These are phyloP conservation scores for Spheniscus humboldti DNA, from an alignment of 2,797 vertebrate genomes.

Conservation along the genomic window DNA sequence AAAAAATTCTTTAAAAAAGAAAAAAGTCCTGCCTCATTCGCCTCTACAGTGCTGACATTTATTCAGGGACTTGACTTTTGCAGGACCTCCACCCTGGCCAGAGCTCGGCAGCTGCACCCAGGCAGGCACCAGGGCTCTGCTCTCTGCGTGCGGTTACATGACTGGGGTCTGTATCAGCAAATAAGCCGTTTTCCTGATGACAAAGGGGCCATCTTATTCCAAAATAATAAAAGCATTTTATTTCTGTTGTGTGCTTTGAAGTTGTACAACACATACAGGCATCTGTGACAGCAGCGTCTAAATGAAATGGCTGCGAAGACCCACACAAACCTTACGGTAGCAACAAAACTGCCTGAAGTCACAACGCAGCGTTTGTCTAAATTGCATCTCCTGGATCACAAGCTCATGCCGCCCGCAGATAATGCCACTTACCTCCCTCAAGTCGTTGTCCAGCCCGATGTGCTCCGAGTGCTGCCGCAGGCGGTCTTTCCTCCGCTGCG, in stretches of 20 bases:
- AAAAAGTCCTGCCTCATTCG: neutral
- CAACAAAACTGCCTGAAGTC: neutral
- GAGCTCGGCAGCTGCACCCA: neutral
- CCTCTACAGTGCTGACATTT: neutral
- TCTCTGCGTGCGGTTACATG: fast-evolving
- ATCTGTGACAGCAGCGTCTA: neutral
- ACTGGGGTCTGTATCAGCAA: neutral
- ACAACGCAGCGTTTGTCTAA: neutral
- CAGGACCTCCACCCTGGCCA: neutral
- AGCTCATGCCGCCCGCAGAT: fast-evolving
- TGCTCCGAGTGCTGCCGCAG: conserved; percentile 80
- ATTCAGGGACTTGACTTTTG: neutral
- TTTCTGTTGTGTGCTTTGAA: neutral
- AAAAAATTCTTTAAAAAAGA: neutral
- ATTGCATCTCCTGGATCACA: neutral
- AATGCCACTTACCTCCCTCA: conserved; percentile 81
- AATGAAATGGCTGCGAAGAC: neutral
- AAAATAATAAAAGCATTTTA: neutral
- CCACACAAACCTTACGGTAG: neutral
- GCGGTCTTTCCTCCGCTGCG: conserved; percentile 84
- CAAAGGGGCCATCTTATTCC: neutral
- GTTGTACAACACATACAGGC: neutral
- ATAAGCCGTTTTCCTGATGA: neutral
- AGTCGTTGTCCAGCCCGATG: conserved; percentile 83
- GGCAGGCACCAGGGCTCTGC: neutral